Evolutionary conservation across 2,113 vertebrate species (phyloP), one percentile per base, ranked within the genome.

Genomic region (Agapornis roseicollis): DNA sequence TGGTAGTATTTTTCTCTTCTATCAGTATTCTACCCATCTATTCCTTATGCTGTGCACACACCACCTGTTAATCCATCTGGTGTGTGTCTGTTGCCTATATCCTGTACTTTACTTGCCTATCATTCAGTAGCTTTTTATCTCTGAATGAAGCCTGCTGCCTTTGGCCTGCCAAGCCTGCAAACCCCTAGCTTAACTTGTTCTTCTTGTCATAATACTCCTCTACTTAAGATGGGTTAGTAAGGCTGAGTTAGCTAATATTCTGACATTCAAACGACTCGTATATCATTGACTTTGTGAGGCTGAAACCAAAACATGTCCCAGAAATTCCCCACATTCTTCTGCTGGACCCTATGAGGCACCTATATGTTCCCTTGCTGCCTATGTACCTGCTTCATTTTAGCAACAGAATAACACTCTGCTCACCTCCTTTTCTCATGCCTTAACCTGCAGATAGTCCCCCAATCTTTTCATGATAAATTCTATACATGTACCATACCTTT

Each of bases 51-150:
- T 95, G 86, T 64, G 70, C 58, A 89, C 88, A 88, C 47, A 58
- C 94, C 98, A 97, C 97, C 97, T 98, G 97, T 96, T 91, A 94
- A 91, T 96, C 96, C 97, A 97, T 97, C 97, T 98, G 98, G 92
- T 91, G 74, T 83, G 11, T 76, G 29, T 96, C 39, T 46, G 70
- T 88, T 95, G 85, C 83, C 91, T 96, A 20, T 55, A 85, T 87
- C 68, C 69, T 27, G 31, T 89, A 81, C 76, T 97, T 92, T 90
- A 69, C 91, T 95, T 94, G 78, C 70, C 80, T 93, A 80, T 58
- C 29, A 56, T 88, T 80, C 60, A 49, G 13, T 64, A 72, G 23
- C 35, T 84, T 53, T 76, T 96, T 95, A 91, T 70, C 60, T 94
- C 47, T 81, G 90, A 92, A 96, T 71, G 87, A 96, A 97, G 69